These are phyloP conservation scores for Coregonus ussuriensis DNA, from an alignment of 2,797 vertebrate genomes.

Conservation along the genomic window DNA sequence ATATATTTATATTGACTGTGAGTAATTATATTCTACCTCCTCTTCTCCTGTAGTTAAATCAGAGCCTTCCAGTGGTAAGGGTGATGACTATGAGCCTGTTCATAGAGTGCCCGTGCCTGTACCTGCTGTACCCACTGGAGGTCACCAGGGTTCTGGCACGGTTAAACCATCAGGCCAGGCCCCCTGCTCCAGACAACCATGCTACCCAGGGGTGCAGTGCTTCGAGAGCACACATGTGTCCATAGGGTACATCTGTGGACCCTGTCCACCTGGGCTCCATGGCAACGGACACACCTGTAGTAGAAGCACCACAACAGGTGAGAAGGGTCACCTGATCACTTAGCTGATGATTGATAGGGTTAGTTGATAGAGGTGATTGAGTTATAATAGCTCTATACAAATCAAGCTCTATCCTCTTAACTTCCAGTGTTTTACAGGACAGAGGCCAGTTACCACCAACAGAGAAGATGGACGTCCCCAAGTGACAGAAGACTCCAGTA, in stretches of 20 bases:
- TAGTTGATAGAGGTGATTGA: background rate
- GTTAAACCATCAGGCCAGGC: constrained; percentile 23
- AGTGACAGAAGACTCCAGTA: constrained; percentile 40
- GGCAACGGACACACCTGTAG: constrained; percentile 74
- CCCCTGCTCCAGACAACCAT: constrained; percentile 64
- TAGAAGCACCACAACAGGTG: constrained; percentile 52
- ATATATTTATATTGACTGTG: constrained; percentile 36
- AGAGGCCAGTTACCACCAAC: constrained; percentile 30
- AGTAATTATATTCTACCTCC: background rate
- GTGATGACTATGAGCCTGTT: constrained; percentile 15
- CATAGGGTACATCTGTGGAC: constrained; percentile 73
- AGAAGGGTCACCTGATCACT: constrained; percentile 17
- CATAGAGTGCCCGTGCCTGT: background rate
- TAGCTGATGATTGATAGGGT: background rate
- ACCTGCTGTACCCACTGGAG: background rate
- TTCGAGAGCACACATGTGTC: constrained; percentile 72
- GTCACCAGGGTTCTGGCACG: constrained; percentile 21
- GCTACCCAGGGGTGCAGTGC: constrained; percentile 75
- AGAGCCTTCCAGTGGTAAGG: constrained; percentile 13
- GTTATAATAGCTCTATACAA: background rate
- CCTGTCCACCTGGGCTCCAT: constrained; percentile 71
- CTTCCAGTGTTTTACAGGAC: constrained; percentile 72
- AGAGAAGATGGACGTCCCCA: constrained; percentile 40
- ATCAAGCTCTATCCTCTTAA: constrained; percentile 65
- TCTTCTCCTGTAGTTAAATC: constrained; percentile 38